Evolutionary conservation across 2,113 vertebrate species (phyloP).

Genomic region (Labeo catla): DNA sequence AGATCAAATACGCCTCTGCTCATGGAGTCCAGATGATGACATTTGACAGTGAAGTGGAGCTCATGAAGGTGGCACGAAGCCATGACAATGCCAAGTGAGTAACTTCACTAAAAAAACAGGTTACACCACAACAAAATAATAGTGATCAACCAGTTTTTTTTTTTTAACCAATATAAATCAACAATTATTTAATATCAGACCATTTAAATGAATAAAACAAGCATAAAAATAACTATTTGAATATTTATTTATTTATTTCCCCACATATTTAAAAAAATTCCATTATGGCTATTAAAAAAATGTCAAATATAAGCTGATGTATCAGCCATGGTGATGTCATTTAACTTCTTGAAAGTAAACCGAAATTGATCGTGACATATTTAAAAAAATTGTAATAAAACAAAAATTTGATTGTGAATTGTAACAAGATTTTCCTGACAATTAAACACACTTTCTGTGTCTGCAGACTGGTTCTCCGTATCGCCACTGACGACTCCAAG

Average conservation of each 20-base stretch:
- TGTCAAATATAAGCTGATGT: too few relatives aligned
- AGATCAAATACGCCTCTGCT: conserved; percentile 94
- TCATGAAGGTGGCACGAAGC: conserved; percentile 92
- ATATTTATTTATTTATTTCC: too few relatives aligned
- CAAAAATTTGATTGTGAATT: not conserved
- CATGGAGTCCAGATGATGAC: conserved; percentile 98
- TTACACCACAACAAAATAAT: not conserved
- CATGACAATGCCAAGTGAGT: conserved; percentile 96
- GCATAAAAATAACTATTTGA: too few relatives aligned
- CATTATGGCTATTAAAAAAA: too few relatives aligned
- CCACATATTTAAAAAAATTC: too few relatives aligned
- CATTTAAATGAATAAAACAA: too few relatives aligned
- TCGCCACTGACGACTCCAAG: conserved; percentile 96
- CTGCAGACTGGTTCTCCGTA: conserved; percentile 90
- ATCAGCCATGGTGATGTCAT: too few relatives aligned
- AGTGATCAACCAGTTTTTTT: not conserved
- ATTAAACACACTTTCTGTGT: not conserved
- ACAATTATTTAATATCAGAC: too few relatives aligned
- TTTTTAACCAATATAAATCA: not conserved
- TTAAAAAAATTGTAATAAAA: not conserved
- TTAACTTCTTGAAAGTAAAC: too few relatives aligned
- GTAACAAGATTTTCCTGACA: not conserved
- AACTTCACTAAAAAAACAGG: not conserved
- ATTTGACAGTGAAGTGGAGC: conserved; percentile 95
- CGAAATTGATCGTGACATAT: not conserved